Base-by-base conservation (phyloP, 2,113 vertebrate genomes). In the Accipiter virgatus region DNA sequence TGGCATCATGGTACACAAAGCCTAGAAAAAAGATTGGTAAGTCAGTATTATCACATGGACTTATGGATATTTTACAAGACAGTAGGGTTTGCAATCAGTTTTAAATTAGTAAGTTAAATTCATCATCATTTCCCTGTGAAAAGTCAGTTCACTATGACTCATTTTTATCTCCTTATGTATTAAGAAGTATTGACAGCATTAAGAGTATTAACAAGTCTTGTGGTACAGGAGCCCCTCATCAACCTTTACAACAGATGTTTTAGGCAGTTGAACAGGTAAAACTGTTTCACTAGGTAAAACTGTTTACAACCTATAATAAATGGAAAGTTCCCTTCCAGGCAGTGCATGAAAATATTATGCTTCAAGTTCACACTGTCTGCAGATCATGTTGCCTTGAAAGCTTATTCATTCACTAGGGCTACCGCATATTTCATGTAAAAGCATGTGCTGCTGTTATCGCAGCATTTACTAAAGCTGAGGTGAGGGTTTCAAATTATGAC, bases 391-490 rank as follows among this genome's bases (percentile, higher is more conserved):
- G 32, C 12, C 19, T 70, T 72, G 25, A 65, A 36, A 73, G 7
- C 8, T 80, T 80, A n/a, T 53, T 85, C 81, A 34, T 92, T 93
- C 62, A 53, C 13, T 47, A 56, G 32, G 11, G 14, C 61, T 72
- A 45, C 56, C 72, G 21, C 12, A 23, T 34, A 61, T 45, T 90
- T 83, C 62, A 61, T 73, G 58, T 73, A 72, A 68, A 91, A 83
- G 32, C 63, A 73, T 58, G 67, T 42, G 59, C 74, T 70, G 31
- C 31, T 67, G 11, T 90, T 94, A 86, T 85, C 58, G 0, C 40
- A 65, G 36, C 81, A 86, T 91, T 89, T 67, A 61, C 43, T 80
- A 58, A 78, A 77, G 80, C 40, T 95, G 81, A 91, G 66, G 36
- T 73, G 79, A 66, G 27, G 11, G 10, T 48, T 94, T 82, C 71